These are phyloP conservation scores for Bos javanicus DNA, from an alignment of 2,113 vertebrate genomes.

Conservation along the genomic window DNA sequence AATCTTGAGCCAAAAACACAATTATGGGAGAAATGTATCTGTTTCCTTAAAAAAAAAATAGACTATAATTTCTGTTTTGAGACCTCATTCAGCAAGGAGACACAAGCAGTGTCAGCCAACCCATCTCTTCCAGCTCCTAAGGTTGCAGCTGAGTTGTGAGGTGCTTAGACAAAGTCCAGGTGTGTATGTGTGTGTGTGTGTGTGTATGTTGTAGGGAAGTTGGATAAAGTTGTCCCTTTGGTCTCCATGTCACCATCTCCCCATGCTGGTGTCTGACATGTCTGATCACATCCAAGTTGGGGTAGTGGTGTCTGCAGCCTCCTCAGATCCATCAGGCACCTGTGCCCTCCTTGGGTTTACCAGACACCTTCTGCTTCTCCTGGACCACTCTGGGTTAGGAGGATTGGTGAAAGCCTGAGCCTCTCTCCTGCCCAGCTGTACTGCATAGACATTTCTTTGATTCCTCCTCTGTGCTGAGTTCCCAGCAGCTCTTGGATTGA, in stretches of 20 bases:
- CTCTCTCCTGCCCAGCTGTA: neutral
- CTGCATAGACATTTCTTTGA: neutral
- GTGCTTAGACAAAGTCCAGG: neutral
- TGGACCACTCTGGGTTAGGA: neutral
- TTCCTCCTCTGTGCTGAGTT: neutral
- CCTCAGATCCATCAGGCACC: neutral
- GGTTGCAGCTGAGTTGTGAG: neutral
- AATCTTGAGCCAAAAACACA: neutral
- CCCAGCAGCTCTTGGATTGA: neutral
- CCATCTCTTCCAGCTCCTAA: neutral
- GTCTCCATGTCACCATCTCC: neutral
- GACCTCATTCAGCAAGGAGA: neutral
- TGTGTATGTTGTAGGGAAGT: neutral
- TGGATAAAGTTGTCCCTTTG: neutral
- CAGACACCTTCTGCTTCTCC: neutral
- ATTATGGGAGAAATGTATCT: neutral
- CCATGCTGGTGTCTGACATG: too few relatives aligned
- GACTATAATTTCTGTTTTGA: neutral
- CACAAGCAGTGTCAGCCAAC: neutral
- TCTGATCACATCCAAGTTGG: neutral
- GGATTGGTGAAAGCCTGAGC: rapidly evolving
- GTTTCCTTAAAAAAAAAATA: neutral
- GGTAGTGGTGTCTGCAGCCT: neutral
- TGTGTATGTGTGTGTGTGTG: neutral
- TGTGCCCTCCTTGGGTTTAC: neutral